phyloP scores from a whole-genome alignment of 2,113 vertebrate species.

The Neomonachus schauinslandi region DNA sequence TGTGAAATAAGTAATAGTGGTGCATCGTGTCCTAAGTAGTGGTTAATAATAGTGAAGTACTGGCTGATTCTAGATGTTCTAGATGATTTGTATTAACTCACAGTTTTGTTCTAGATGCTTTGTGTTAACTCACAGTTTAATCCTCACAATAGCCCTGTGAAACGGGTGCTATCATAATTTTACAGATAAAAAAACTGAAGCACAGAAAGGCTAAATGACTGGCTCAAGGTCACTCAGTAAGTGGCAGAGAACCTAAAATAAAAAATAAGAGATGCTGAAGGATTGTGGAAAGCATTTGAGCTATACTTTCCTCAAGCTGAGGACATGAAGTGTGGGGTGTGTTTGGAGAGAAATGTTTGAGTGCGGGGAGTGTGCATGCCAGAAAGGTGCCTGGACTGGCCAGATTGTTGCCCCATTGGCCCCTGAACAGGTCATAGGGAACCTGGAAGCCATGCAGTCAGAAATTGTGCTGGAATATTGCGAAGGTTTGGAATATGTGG shows the following conservation, averaged over 20 bases:
- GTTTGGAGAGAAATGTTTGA: background rate
- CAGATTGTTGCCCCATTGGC: background rate
- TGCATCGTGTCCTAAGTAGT: background rate
- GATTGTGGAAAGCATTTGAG: background rate
- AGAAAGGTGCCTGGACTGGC: background rate
- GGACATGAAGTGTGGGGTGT: background rate
- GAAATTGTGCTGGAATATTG: background rate
- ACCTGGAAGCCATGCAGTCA: background rate
- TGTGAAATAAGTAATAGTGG: background rate
- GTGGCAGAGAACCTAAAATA: background rate
- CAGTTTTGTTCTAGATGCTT: background rate
- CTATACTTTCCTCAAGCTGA: background rate
- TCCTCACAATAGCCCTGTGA: background rate
- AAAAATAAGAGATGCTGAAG: background rate
- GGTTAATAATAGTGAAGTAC: background rate
- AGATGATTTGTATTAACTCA: background rate
- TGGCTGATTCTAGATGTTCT: background rate
- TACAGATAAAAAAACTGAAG: background rate
- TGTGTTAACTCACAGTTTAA: background rate
- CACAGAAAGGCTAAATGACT: background rate
- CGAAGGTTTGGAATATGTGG: slow-evolving; percentile 18
- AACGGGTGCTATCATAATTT: background rate
- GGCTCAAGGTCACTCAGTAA: background rate
- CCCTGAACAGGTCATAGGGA: background rate
- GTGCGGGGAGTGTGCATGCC: background rate